Evolutionary conservation across 2,888 invertebrate species (phyloP).

Genomic region (Rhagonycha fulva): DNA sequence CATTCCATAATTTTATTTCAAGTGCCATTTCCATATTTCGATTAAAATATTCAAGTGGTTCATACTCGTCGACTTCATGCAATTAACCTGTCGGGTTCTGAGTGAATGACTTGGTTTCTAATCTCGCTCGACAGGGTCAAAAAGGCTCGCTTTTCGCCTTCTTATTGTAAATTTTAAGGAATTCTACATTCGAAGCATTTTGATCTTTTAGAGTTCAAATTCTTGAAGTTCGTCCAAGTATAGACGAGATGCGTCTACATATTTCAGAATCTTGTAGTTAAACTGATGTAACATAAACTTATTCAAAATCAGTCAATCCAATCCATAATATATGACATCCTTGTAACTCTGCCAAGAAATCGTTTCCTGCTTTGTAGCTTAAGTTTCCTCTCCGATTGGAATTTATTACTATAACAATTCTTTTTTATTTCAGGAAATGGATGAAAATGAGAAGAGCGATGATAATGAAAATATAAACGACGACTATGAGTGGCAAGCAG

Average conservation of each 20-base stretch:
- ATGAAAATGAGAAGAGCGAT: constrained; percentile 50
- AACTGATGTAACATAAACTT: not conserved
- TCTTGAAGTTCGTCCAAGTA: not conserved
- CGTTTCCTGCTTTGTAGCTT: too few relatives aligned
- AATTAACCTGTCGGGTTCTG: not conserved
- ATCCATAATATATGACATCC: too few relatives aligned
- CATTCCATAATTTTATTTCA: not conserved
- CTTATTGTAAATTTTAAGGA: not conserved
- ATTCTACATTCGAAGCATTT: not conserved
- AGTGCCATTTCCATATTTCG: not conserved
- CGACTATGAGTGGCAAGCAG: constrained; percentile 47
- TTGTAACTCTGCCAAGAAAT: too few relatives aligned
- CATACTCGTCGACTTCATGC: not conserved
- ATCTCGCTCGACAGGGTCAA: not conserved
- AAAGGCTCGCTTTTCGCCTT: not conserved
- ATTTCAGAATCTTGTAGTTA: not conserved
- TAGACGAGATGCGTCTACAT: not conserved
- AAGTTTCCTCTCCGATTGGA: too few relatives aligned
- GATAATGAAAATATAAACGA: constrained; percentile 34
- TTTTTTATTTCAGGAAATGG: constrained; percentile 21
- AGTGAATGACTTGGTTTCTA: not conserved
- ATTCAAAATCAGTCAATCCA: not conserved
- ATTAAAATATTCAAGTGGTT: not conserved
- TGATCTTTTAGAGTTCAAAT: not conserved
- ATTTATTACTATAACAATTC: not conserved